Evolutionary conservation across 2,888 invertebrate genomes (phyloP).

Genomic region (Hedya salicella): DNA sequence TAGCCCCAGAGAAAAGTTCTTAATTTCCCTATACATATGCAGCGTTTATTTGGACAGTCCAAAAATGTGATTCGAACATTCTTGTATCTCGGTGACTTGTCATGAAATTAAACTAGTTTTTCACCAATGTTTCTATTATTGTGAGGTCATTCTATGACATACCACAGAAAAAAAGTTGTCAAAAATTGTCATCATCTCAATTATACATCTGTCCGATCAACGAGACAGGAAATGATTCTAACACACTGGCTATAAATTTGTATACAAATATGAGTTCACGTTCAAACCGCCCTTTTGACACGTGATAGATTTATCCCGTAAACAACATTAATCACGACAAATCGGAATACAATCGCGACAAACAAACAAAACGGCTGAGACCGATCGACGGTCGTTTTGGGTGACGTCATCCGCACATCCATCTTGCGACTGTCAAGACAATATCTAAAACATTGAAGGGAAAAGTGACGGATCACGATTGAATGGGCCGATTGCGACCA

Average conservation of each 20-base stretch:
- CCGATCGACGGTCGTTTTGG: not conserved
- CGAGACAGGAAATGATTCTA: no score
- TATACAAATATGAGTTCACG: not conserved
- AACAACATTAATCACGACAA: constrained; percentile 26
- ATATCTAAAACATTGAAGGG: not conserved
- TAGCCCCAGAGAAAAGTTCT: no score
- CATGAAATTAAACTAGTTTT: no score
- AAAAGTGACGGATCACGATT: not conserved
- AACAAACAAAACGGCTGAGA: not conserved
- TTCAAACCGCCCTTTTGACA: not conserved
- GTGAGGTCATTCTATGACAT: no score
- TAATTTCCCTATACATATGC: no score
- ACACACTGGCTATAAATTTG: not conserved
- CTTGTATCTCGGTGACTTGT: no score
- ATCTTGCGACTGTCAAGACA: constrained; percentile 14
- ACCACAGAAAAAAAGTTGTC: no score
- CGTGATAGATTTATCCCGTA: constrained; percentile 11
- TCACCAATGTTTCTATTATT: no score
- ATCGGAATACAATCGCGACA: constrained; percentile 9
- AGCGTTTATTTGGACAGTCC: no score
- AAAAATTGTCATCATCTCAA: no score
- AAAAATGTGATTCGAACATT: no score
- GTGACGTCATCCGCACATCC: not conserved
- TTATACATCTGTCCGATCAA: no score
- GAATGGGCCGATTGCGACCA: not conserved